Percentiles rank a stretch among this genome's conserved stretches.
Evolutionary conservation across 2,888 invertebrate species (phyloP).

Genomic region (Sphaeridia pumilis): DNA sequence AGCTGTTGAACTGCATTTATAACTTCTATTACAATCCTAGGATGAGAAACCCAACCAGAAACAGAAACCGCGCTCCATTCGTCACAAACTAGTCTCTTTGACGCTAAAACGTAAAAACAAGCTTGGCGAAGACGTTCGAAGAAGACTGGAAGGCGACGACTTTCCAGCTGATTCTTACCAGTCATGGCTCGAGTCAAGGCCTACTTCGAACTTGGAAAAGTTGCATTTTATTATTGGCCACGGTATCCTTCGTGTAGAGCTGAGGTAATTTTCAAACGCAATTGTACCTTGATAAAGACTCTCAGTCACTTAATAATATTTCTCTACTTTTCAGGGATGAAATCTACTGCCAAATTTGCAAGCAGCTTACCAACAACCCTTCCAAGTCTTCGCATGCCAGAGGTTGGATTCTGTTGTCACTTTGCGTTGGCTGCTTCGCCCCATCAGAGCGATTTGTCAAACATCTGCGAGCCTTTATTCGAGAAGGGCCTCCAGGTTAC

Average conservation of each 20-base stretch:
- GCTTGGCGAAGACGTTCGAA: constrained; percentile 85
- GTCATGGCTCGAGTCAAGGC: constrained; percentile 90
- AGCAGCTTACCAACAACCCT: constrained; percentile 93
- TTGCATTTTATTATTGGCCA: constrained; percentile 98
- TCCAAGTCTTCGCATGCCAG: constrained; percentile 95
- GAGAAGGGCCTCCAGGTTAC: constrained; percentile 96
- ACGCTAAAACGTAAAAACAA: constrained; percentile 95
- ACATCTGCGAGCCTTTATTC: constrained; percentile 89
- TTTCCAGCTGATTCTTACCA: constrained; percentile 92
- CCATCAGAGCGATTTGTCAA: constrained; percentile 97
- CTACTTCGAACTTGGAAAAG: constrained; percentile 95
- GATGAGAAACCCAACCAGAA: too few relatives aligned
- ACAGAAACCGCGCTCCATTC: constrained; percentile 80
- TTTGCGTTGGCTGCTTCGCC: constrained; percentile 98
- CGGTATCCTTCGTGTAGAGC: constrained; percentile 88
- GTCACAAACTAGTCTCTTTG: constrained; percentile 90
- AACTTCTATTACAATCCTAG: too few relatives aligned
- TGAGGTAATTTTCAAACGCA: constrained; percentile 51
- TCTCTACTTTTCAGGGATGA: too few relatives aligned
- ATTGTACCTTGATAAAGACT: too few relatives aligned
- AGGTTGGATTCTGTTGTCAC: constrained; percentile 94
- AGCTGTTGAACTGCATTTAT: too few relatives aligned
- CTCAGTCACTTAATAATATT: too few relatives aligned
- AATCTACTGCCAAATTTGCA: constrained; percentile 98
- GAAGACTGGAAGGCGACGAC: constrained; percentile 77